Conservation (phyloP, 2,113 vertebrate genomes). For the Puntigrus tetrazona region DNA sequence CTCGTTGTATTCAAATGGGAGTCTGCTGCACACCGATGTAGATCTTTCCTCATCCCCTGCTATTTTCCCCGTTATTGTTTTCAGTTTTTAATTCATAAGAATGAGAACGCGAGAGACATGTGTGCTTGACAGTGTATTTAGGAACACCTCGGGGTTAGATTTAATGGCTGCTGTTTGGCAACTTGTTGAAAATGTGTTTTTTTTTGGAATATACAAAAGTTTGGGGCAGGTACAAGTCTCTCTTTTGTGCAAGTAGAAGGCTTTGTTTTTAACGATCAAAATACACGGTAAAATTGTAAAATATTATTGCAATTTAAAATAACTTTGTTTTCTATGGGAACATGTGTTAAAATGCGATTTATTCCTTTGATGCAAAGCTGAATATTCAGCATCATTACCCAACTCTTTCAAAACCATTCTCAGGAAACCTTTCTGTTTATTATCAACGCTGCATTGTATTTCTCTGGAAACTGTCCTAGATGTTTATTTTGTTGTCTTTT, state of each 20-base stretch:
- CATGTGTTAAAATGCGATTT: neutral
- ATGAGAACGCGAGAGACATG: constrained; percentile 21
- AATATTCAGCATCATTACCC: neutral
- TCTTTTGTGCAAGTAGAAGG: neutral
- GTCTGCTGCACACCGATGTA: constrained; percentile 13
- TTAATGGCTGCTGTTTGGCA: constrained; percentile 12
- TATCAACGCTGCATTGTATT: neutral
- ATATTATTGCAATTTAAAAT: neutral
- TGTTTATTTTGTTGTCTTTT: too few relatives aligned
- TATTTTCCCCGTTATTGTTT: constrained; percentile 29
- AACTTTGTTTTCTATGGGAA: neutral
- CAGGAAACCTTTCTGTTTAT: neutral
- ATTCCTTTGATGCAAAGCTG: too few relatives aligned
- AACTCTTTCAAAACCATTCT: neutral
- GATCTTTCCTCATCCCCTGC: neutral
- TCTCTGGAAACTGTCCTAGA: too few relatives aligned
- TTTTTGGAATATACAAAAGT: neutral
- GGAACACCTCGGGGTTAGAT: constrained; percentile 20
- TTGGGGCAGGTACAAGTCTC: neutral
- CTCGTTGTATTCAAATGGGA: neutral
- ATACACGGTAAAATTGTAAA: neutral
- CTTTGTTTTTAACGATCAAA: neutral
- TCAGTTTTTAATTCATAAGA: constrained; percentile 26
- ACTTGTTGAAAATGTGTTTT: neutral
- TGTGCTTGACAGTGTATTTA: constrained; percentile 34